phyloP scores from a whole-genome alignment of 2,888 invertebrate genomes.

The Diadegma fenestrale region DNA sequence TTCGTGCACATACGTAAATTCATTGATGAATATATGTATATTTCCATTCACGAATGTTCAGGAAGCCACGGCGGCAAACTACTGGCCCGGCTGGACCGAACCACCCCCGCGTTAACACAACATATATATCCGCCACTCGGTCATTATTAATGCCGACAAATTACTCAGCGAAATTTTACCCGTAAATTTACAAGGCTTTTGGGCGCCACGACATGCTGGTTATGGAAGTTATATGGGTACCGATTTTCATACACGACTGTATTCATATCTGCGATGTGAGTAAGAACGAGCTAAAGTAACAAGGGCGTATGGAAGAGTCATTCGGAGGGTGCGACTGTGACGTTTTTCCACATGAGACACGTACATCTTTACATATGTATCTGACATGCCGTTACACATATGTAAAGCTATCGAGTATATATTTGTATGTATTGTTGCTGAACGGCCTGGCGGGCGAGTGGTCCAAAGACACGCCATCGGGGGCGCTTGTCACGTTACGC shows the following conservation, averaged over 20 bases:
- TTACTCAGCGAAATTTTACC: constrained; percentile 79
- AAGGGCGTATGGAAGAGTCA: constrained; percentile 10
- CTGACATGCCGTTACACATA: background rate
- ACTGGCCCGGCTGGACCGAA: constrained; percentile 28
- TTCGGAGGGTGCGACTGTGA: background rate
- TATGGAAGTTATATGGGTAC: constrained; percentile 46
- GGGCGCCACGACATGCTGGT: constrained; percentile 46
- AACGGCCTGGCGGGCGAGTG: constrained; percentile 12
- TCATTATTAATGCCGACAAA: constrained; percentile 80
- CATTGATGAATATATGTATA: background rate
- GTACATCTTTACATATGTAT: constrained; percentile 1
- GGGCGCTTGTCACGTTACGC: constrained; percentile 53
- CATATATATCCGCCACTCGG: constrained; percentile 67
- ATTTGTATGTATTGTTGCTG: constrained; percentile 16
- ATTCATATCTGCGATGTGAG: background rate
- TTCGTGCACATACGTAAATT: background rate
- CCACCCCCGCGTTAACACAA: constrained; percentile 45
- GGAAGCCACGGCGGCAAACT: constrained; percentile 41
- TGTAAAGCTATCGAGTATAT: constrained; percentile 4
- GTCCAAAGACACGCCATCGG: constrained; percentile 56
- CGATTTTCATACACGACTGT: constrained; percentile 21
- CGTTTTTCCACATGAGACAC: background rate
- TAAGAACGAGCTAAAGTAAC: background rate
- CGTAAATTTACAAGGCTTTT: constrained; percentile 66
- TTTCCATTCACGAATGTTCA: constrained; percentile 29